Evolutionary conservation across 1,140 invertebrate genomes (phyloP).

Genomic region (Muscidifurax raptorellus): DNA sequence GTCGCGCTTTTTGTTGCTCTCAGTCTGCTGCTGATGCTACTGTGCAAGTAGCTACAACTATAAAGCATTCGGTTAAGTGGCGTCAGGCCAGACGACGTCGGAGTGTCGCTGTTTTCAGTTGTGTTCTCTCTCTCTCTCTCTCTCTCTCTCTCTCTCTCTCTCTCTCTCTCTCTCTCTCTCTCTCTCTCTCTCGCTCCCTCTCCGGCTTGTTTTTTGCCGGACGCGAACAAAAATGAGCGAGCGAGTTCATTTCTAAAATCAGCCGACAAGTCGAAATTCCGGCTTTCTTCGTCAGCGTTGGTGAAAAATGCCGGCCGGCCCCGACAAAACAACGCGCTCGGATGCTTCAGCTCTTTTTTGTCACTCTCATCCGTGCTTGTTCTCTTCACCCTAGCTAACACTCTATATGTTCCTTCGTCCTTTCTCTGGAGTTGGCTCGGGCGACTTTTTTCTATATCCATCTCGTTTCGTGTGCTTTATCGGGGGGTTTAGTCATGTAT

Average conservation of each 20-base stretch:
- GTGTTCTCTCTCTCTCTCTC: neutral
- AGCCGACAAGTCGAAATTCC: conserved; percentile 22
- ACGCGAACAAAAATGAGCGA: neutral
- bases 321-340: neutral
- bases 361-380: neutral
- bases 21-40: conserved; percentile 50
- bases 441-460: neutral
- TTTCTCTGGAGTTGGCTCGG: neutral
- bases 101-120: conserved; percentile 25
- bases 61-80: conserved; percentile 41
- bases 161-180: neutral
- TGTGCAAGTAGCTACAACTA: conserved; percentile 7
- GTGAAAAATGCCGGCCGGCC: neutral
- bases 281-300: neutral
- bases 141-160: neutral
- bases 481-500: too few species aligned
- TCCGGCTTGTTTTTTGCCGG: neutral
- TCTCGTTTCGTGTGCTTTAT: too few species aligned
- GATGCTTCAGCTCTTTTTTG: neutral
- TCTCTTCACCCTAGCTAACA: neutral
- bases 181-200: neutral
- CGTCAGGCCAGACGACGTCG: conserved; percentile 45
- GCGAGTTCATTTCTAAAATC: conserved; percentile 31
- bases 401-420: neutral
- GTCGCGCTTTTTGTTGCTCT: conserved; percentile 12